Percentiles rank a stretch among this genome's conserved stretches.
These are phyloP conservation scores for Bombus terrestris DNA, from an alignment of 1,140 invertebrate genomes.

Conservation along the genomic window DNA sequence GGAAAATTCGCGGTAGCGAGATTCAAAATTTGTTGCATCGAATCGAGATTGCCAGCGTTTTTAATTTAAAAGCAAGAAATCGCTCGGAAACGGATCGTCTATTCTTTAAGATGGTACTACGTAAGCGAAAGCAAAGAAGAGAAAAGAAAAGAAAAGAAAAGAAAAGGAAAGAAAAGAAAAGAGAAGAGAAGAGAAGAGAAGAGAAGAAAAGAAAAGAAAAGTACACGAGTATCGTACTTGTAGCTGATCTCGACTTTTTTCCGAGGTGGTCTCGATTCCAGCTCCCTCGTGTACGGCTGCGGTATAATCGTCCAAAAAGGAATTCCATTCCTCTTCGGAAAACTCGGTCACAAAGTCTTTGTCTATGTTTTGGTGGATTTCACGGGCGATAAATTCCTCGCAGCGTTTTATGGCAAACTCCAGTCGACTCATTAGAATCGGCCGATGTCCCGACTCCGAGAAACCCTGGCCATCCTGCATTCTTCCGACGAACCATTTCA, in stretches of 20 bases:
- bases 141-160: neutral
- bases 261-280: constrained; percentile 60
- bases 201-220: neutral
- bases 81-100: no score
- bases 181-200: no score
- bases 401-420: constrained; percentile 84
- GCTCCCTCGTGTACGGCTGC: constrained; percentile 80
- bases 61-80: no score
- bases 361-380: constrained; percentile 84
- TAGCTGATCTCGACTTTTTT: constrained; percentile 52
- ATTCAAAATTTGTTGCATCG: neutral
- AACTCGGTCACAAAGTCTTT: constrained; percentile 46
- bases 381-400: constrained; percentile 82
- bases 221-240: neutral
- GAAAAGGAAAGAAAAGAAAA: no score
- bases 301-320: constrained; percentile 86
- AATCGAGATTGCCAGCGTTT: neutral
- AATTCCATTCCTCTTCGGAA: constrained; percentile 86
- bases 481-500: constrained; percentile 82
- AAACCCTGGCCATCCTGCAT: constrained; percentile 68
- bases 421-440: constrained; percentile 78
- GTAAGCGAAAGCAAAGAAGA: no score
- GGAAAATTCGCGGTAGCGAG: neutral
- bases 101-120: no score
- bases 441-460: constrained; percentile 50